Conservation (phyloP, 2,797 vertebrate species). For the Numenius phaeopus region DNA sequence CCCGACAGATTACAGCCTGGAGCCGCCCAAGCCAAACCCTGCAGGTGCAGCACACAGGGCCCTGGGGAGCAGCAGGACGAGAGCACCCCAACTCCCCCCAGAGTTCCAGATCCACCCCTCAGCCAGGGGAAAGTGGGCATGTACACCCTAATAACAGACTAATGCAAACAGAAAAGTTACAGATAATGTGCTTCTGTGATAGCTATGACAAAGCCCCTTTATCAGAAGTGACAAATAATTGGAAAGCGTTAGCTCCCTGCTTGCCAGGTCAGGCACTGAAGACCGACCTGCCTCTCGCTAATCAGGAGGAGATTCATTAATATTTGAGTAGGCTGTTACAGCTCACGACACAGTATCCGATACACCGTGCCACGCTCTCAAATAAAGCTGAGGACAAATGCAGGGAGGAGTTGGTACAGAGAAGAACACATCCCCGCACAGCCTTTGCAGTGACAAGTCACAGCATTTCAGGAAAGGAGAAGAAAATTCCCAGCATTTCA, state of each 20-base stretch:
- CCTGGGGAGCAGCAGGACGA: background rate
- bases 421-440: background rate
- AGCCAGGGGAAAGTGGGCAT: accelerated
- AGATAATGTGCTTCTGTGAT: background rate
- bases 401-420: background rate
- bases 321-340: background rate
- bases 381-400: background rate
- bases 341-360: background rate
- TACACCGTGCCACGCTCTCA: background rate
- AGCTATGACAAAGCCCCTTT: background rate
- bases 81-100: background rate
- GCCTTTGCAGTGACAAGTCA: background rate
- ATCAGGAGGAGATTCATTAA: background rate
- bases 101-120: background rate
- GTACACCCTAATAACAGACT: background rate
- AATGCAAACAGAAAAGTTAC: background rate
- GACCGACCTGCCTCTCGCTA: background rate
- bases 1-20: accelerated
- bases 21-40: background rate
- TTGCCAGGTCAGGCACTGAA: background rate
- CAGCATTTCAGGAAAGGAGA: background rate
- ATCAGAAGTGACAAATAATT: background rate
- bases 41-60: background rate
- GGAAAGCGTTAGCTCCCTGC: background rate
- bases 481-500: background rate